These are phyloP conservation scores for Pelobates cultripes DNA, from an alignment of 2,797 vertebrate species.

Conservation along the genomic window DNA sequence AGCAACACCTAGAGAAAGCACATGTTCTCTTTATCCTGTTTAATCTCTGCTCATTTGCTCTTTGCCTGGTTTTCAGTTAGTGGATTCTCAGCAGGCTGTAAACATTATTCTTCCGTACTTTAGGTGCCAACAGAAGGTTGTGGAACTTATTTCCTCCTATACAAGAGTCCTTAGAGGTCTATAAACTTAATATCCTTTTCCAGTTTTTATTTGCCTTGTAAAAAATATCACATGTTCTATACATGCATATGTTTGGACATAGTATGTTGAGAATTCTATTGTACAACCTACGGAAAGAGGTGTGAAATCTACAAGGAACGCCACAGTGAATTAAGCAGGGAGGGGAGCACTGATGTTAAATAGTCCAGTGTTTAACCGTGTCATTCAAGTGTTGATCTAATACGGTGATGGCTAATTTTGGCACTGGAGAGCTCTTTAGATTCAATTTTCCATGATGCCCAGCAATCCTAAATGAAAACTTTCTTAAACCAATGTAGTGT, in stretches of 20 bases:
- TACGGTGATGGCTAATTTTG: too few species aligned
- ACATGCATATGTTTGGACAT: slow-evolving; percentile 55
- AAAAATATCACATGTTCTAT: slow-evolving; percentile 60
- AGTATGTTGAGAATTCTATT: slow-evolving; percentile 32
- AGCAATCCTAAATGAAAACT: too few species aligned
- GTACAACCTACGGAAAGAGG: slow-evolving; percentile 36
- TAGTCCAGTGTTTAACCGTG: background rate
- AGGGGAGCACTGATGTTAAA: background rate
- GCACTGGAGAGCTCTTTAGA: too few species aligned
- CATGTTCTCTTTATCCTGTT: slow-evolving; percentile 25
- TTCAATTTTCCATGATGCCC: too few species aligned
- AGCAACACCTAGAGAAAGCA: background rate
- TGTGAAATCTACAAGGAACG: background rate
- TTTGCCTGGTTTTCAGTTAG: slow-evolving; percentile 33
- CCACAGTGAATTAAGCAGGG: background rate
- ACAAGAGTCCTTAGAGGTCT: slow-evolving; percentile 61
- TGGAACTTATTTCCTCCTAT: slow-evolving; percentile 55
- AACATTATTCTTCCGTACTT: slow-evolving; percentile 52
- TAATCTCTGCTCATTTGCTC: slow-evolving; percentile 26
- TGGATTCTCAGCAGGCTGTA: slow-evolving; percentile 50
- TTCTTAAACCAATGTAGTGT: too few species aligned
- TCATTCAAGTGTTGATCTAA: background rate
- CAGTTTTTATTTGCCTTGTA: slow-evolving; percentile 64
- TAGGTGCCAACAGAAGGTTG: slow-evolving; percentile 43
- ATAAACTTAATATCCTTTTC: slow-evolving; percentile 61